phyloP scores from a whole-genome alignment of 2,888 invertebrate genomes.

The Coecobrya sp. region DNA sequence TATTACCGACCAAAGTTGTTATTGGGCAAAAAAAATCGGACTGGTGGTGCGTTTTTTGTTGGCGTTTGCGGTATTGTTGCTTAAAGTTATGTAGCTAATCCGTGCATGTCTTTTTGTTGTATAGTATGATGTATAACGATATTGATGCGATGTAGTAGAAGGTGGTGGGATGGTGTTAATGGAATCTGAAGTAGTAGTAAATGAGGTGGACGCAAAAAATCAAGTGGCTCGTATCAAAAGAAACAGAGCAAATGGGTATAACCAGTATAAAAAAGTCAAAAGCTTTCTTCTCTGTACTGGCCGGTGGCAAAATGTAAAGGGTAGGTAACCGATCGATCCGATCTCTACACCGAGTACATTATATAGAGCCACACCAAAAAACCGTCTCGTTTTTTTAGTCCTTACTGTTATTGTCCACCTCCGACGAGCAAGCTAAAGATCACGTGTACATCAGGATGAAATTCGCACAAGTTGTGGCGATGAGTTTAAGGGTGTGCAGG shows the following conservation, averaged over 20 bases:
- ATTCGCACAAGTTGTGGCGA: background rate
- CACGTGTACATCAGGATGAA: background rate
- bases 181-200: constrained; percentile 75
- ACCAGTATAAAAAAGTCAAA: background rate
- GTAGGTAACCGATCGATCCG: background rate
- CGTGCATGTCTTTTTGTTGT: background rate
- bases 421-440: background rate
- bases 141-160: constrained; percentile 11
- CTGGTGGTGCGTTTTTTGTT: background rate
- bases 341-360: too few species aligned
- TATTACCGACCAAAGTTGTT: constrained; percentile 41
- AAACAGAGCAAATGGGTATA: background rate
- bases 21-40: constrained; percentile 16
- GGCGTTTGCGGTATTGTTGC: background rate
- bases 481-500: constrained; percentile 28
- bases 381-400: background rate
- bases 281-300: background rate
- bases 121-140: background rate
- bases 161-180: constrained; percentile 56
- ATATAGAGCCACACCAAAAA: background rate
- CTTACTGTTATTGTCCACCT: background rate
- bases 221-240: constrained; percentile 19
- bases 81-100: constrained; percentile 9
- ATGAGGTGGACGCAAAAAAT: constrained; percentile 6
- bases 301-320: background rate